Conservation (phyloP, 2,113 vertebrate species). For the Sus scrofa region DNA sequence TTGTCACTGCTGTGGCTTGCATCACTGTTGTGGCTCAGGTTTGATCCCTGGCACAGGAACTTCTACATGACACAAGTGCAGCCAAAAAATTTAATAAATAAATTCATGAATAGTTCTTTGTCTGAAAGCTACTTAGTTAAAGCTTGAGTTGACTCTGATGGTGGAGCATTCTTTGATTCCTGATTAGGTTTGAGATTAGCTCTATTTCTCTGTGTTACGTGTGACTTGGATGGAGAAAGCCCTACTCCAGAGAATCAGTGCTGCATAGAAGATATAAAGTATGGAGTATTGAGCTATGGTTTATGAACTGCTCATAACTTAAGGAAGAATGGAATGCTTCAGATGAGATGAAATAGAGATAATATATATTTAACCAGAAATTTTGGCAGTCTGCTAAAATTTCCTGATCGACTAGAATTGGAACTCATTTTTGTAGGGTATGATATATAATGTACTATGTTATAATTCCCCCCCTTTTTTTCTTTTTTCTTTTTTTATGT, state of each 20-base stretch:
- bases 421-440: conserved; percentile 56
- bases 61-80: no score
- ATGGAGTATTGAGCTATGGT: not conserved
- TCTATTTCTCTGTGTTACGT: conserved; percentile 27
- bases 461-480: not conserved
- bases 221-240: not conserved
- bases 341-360: conserved; percentile 55
- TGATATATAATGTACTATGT: conserved; percentile 59
- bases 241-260: not conserved
- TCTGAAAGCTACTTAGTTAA: not conserved
- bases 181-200: conserved; percentile 30
- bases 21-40: no score
- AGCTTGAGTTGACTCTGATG: conserved; percentile 17
- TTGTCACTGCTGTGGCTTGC: no score
- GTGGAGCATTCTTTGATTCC: not conserved
- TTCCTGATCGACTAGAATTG: conserved; percentile 64
- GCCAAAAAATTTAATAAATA: no score
- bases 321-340: conserved; percentile 31
- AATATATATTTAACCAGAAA: conserved; percentile 31
- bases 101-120: not conserved
- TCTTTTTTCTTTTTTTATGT: not conserved
- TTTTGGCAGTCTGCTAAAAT: conserved; percentile 49
- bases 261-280: not conserved
- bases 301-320: conserved; percentile 24
- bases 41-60: no score